A percentile compares a stretch with the other conserved stretches of the same genome.
Conservation (phyloP, 1,140 invertebrate species). For the Drosophila repletoides region DNA sequence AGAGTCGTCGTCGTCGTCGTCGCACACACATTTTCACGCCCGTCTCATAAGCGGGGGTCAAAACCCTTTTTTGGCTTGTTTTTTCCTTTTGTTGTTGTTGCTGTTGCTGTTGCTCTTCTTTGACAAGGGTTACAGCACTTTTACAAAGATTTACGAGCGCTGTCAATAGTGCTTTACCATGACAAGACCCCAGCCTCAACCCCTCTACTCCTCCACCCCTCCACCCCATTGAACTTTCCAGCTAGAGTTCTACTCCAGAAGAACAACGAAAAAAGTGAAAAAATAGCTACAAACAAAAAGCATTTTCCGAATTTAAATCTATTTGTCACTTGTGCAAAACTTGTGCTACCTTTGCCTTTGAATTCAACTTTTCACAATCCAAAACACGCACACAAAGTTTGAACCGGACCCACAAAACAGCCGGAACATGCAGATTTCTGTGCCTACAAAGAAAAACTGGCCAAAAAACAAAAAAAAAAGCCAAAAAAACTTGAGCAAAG, state of each 20-base stretch:
- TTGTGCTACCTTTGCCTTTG: conserved; percentile 73
- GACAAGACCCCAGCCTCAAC: conserved; percentile 31
- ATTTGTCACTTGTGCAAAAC: conserved; percentile 79
- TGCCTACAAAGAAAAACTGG: conserved; percentile 2
- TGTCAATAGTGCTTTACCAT: conserved; percentile 80
- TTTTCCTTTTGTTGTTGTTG: neutral
- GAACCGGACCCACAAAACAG: conserved; percentile 21
- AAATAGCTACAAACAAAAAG: conserved; percentile 54
- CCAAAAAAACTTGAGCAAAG: conserved; percentile 56
- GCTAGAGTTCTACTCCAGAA: conserved; percentile 4
- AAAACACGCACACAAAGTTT: conserved; percentile 35
- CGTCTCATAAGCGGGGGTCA: conserved; percentile 6
- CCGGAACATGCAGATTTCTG: conserved; percentile 12
- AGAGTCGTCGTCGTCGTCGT: too few relatives aligned
- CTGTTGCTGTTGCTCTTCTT: neutral
- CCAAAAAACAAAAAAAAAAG: neutral
- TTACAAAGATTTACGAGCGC: conserved; percentile 76
- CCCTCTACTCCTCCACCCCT: neutral
- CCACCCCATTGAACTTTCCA: conserved; percentile 10
- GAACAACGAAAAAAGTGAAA: neutral
- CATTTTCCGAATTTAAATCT: conserved; percentile 81
- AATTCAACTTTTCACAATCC: conserved; percentile 24
- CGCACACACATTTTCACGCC: conserved; percentile 55
- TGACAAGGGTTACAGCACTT: conserved; percentile 69
- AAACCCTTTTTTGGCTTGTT: neutral